Percentiles rank a stretch among this genome's conserved stretches.
phyloP scores from a whole-genome alignment of 2,113 vertebrate genomes.

The Nyctibius bracteatus region DNA sequence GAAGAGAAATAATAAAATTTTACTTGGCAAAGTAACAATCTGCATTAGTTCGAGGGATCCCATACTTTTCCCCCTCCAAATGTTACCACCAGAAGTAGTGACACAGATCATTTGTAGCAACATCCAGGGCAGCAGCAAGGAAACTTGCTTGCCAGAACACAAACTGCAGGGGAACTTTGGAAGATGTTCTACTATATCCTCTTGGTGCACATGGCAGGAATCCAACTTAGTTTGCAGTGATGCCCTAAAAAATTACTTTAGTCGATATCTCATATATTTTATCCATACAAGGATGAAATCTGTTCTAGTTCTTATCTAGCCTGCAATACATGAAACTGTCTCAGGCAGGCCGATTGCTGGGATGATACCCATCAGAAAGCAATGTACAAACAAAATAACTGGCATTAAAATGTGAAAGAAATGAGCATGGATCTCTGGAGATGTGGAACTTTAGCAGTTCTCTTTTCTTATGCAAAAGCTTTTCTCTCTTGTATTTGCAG shows the following conservation, averaged over 20 bases:
- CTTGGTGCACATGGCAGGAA: not conserved
- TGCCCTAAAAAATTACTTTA: not conserved
- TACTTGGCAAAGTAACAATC: not conserved
- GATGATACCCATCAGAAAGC: not conserved
- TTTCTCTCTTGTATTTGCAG: not conserved
- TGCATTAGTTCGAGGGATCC: not conserved
- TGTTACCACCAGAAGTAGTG: not conserved
- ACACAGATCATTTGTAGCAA: not conserved
- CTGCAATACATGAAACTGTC: not conserved
- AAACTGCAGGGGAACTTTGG: not conserved
- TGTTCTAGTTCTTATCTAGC: not conserved
- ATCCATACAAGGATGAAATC: not conserved
- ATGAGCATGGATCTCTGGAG: not conserved
- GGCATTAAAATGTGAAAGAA: not conserved
- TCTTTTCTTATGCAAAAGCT: not conserved
- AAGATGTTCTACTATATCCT: not conserved
- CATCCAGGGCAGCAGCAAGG: not conserved
- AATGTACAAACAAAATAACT: not conserved
- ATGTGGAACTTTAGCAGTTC: not conserved
- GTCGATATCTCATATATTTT: not conserved
- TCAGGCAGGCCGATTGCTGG: not conserved
- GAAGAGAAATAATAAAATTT: not conserved
- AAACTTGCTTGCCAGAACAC: not conserved
- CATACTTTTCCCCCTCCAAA: fast-evolving
- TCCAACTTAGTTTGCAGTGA: not conserved